phyloP scores from a whole-genome alignment of 2,113 vertebrate genomes.

The Sinocyclocheilus maitianheensis region DNA sequence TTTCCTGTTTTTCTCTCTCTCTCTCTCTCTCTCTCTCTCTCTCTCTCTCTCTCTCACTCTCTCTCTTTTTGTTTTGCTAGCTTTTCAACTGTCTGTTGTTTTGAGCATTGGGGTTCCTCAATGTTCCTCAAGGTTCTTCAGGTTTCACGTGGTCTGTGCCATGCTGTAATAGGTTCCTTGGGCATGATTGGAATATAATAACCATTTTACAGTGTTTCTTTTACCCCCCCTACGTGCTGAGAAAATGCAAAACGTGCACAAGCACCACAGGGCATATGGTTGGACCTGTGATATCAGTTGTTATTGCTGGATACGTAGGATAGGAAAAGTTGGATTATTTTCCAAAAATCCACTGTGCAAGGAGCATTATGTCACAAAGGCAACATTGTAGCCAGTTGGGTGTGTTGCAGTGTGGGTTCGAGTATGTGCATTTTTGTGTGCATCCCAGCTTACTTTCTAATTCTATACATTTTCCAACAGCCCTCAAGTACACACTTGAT shows the following conservation, averaged over 20 bases:
- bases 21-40: no score
- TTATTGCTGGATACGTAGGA: constrained; percentile 79
- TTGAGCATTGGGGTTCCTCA: neutral
- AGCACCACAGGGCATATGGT: constrained; percentile 73
- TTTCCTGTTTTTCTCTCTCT: neutral
- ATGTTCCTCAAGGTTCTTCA: constrained; percentile 61
- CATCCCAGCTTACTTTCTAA: constrained; percentile 47
- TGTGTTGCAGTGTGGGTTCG: constrained; percentile 56
- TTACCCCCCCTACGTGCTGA: constrained; percentile 60
- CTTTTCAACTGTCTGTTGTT: constrained; percentile 19
- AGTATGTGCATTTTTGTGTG: constrained; percentile 29
- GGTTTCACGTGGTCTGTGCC: constrained; percentile 65
- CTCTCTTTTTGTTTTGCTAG: neutral
- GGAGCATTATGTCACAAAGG: constrained; percentile 79
- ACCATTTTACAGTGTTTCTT: constrained; percentile 71
- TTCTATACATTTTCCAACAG: constrained; percentile 64
- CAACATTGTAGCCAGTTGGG: constrained; percentile 73
- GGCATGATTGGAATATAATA: constrained; percentile 75
- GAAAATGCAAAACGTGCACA: constrained; percentile 67
- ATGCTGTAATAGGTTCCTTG: constrained; percentile 72
- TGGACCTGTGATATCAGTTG: constrained; percentile 77
- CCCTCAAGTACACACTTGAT: constrained; percentile 65
- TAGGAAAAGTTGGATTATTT: constrained; percentile 77
- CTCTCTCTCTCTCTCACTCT: no score
- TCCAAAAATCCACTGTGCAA: constrained; percentile 72